Base-by-base conservation (phyloP, 2,797 vertebrate species). In the Hirundo rustica region DNA sequence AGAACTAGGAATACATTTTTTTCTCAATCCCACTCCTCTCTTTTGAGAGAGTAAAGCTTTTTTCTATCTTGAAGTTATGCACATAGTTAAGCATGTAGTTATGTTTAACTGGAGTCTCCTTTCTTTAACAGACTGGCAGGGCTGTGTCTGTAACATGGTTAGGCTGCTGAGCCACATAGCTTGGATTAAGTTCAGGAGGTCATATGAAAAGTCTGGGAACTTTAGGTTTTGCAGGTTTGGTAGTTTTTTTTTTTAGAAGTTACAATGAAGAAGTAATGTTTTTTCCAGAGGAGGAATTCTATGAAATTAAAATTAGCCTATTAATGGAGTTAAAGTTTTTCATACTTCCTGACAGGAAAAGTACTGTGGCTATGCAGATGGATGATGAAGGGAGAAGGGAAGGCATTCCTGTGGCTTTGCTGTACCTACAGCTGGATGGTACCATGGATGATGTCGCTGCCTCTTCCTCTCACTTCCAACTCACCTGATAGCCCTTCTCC, bases 401-500 rank as follows among this genome's bases (percentile, higher is more conserved):
- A 32, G 27, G 26, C 21, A 25, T 9, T 17, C 2, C 19, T 0
- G 0, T 42, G n/a, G 71, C 5, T 3, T 25, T 72, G 45, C 47
- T 62, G 16, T 51, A 13, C 50, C 60, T 54, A 7, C 38, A 76
- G 65, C 34, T 64, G 34, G 47, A 4, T 18, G 25, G 11, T 7
- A 1, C 30, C 13, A 1, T 2, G 2, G 54, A 4, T 19, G 4
- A 10, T 21, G 11, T 38, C 16, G 0, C 40, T 48, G 34, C 23
- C 44, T 47, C 29, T 70, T 58, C 8, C 66, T 70, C 45, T 82
- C 13, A 4, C 3, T 3, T 51, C n/a, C 5, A 45, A 0, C 48
- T 76, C 15, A 36, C 64, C 67, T 66, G 6, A 9, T 1, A 19
- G 50, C 58, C 36, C 16, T 55, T 72, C 38, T 94, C 50, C 25